Evolutionary conservation across 2,888 invertebrate genomes (phyloP), one percentile per base, ranked within the genome.

Genomic region (Cryptocephalus moraei): DNA sequence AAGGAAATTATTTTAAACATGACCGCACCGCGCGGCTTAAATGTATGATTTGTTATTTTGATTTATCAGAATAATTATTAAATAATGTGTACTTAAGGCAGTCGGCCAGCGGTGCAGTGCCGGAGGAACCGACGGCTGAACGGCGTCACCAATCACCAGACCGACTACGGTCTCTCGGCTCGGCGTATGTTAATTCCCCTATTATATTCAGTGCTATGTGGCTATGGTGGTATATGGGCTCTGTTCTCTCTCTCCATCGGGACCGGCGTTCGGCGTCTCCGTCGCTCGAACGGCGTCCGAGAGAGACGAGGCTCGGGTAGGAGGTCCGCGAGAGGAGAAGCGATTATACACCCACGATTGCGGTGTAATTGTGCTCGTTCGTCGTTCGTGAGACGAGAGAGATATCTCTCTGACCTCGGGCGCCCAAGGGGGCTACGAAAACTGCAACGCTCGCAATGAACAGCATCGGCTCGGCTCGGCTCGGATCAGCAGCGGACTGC

Each of bases 11-110:
- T 69, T 68, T 69, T 69, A 67, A 67, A 67, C 66, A 61, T 61
- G 58, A 55, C 60, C 59, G 60, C 62, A 66, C 65, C 63, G 60
- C 62, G 60, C 22, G 62, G 64, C 63, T 63, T 66, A 66, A 66
- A 67, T 64, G 65, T 66, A 68, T 64, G 68, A 70, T 70, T 70
- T 66, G 69, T 68, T 68, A 68, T 68, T 70, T 70, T 70, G 70
- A 71, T 71, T 70, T 70, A 71, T 71, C 69, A 67, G 70, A 71
- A 69, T 70, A 70, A 71, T 70, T 70, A 70, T 69, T 69, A 68
- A 71, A 71, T 70, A 70, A 70, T 68, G 67, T 62, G 62, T 66
- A 68, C 67, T 70, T 69, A 69, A 57, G 48, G 53, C 62, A 62
- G 61, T 49, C 52, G 61, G 44, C 63, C 68, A 61, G 50, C 33